phyloP scores from a whole-genome alignment of 2,888 invertebrate species.

The Nebria brevicollis region DNA sequence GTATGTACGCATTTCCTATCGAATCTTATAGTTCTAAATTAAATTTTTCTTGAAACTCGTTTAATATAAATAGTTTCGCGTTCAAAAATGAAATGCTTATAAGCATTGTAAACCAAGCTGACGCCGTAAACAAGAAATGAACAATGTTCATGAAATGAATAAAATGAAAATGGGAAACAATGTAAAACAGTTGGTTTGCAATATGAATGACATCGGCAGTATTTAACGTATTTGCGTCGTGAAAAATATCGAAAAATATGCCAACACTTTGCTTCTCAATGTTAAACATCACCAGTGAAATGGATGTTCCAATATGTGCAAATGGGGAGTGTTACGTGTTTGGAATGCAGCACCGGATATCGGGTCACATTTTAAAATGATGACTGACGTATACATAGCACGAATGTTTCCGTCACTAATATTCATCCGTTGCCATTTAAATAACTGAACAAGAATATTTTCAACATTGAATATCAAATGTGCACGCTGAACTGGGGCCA shows the following conservation, averaged over 20 bases:
- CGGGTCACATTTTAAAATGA: constrained; percentile 35
- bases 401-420: constrained; percentile 40
- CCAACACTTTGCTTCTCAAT: constrained; percentile 14
- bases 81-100: not conserved
- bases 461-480: not conserved
- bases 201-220: constrained; percentile 2
- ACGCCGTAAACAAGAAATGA: not conserved
- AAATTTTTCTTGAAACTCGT: no score
- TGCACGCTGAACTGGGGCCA: not conserved
- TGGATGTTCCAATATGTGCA: constrained; percentile 39
- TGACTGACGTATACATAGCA: constrained; percentile 29
- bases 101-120: not conserved
- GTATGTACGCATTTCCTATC: no score
- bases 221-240: constrained; percentile 4
- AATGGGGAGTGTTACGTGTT: constrained; percentile 35
- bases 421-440: constrained; percentile 33
- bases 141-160: not conserved
- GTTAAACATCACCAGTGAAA: constrained; percentile 17
- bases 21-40: no score
- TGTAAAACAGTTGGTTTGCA: not conserved
- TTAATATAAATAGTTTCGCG: not conserved
- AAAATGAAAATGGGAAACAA: not conserved
- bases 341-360: constrained; percentile 24
- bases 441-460: constrained; percentile 20
- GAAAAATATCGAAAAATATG: constrained; percentile 11